Conservation (phyloP, 2,797 vertebrate species). For the Danio jaintianensis region DNA sequence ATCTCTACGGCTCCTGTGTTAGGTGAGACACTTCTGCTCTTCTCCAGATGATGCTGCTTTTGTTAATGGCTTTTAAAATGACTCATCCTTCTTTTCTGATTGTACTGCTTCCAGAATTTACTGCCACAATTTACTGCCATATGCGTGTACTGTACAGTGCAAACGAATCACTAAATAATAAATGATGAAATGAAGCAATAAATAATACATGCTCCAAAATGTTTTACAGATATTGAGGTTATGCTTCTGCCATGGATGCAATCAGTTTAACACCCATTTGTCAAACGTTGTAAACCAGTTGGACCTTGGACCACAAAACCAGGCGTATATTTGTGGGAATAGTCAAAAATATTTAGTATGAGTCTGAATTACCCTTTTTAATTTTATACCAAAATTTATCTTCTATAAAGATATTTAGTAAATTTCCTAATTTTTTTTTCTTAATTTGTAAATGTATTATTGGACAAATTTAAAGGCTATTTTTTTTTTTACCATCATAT, state of each 20-base stretch:
- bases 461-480: too few species aligned
- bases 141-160: not conserved
- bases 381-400: too few species aligned
- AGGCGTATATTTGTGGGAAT: too few species aligned
- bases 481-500: too few species aligned
- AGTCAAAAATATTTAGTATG: too few species aligned
- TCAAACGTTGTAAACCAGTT: not conserved
- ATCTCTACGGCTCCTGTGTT: conserved; percentile 85
- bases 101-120: not conserved
- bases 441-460: too few species aligned
- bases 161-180: conserved; percentile 20
- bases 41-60: not conserved
- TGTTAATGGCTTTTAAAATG: not conserved
- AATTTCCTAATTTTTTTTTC: too few species aligned
- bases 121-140: not conserved
- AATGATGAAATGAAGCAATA: conserved; percentile 16
- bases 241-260: not conserved
- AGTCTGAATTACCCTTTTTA: too few species aligned
- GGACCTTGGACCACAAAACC: too few species aligned
- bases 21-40: conserved; percentile 80
- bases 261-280: not conserved
- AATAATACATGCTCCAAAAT: conserved; percentile 15
- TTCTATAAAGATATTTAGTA: too few species aligned
- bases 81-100: not conserved
- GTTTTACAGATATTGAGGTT: not conserved